Conservation (phyloP, 2,113 vertebrate genomes). For the Monarcha castaneiventris region DNA sequence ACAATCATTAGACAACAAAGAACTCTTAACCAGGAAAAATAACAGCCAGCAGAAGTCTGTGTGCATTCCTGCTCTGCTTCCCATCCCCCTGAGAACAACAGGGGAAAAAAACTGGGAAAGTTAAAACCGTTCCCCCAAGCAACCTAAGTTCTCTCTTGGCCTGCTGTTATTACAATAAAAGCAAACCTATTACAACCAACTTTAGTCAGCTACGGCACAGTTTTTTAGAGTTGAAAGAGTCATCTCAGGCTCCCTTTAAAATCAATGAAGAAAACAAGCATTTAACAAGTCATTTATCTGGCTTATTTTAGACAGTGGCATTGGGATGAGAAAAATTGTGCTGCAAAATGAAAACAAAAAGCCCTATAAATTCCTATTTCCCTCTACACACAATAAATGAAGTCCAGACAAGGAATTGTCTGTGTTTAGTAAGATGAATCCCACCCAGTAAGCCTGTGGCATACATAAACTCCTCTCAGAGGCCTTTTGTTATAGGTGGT, state of each 20-base stretch:
- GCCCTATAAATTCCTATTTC: background rate
- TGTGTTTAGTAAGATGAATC: background rate
- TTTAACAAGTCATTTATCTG: background rate
- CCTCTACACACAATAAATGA: background rate
- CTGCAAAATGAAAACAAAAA: background rate
- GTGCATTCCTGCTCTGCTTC: background rate
- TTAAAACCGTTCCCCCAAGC: background rate
- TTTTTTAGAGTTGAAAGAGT: background rate
- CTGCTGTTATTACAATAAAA: background rate
- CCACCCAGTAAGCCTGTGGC: background rate
- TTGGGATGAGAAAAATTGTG: background rate
- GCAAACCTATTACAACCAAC: background rate
- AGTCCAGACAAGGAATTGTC: background rate
- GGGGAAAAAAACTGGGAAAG: background rate
- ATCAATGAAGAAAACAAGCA: background rate
- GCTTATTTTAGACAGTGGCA: slow-evolving; percentile 9
- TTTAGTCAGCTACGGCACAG: background rate
- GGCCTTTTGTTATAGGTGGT: background rate
- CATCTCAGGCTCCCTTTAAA: background rate
- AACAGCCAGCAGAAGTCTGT: background rate
- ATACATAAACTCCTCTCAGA: background rate
- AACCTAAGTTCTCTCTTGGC: background rate
- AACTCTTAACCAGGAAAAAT: background rate
- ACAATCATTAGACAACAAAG: background rate
- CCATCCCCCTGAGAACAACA: background rate